These are phyloP conservation scores for Gnathochromis pfefferi DNA, from an alignment of 2,113 vertebrate species.

Conservation along the genomic window DNA sequence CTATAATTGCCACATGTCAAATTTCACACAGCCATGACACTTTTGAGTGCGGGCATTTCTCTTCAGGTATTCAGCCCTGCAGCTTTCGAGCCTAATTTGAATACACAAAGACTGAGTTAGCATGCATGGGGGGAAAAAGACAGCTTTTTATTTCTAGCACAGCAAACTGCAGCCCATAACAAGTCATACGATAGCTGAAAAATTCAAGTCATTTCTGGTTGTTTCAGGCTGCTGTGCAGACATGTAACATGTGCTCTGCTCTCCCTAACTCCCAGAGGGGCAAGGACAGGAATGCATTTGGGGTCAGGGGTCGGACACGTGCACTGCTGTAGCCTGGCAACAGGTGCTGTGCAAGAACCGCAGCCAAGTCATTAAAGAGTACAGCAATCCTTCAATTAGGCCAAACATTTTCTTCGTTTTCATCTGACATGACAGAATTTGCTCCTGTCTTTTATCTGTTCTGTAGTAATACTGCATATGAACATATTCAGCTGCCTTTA, in stretches of 20 bases:
- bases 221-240: constrained; percentile 21
- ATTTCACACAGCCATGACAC: constrained; percentile 43
- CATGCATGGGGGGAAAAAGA: not conserved
- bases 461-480: not conserved
- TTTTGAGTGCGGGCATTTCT: not conserved
- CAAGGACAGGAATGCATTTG: constrained; percentile 41
- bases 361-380: not conserved
- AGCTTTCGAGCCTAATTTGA: not conserved
- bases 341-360: constrained; percentile 43
- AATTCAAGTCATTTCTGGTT: not conserved
- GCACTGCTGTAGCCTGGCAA: constrained; percentile 49
- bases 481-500: not conserved
- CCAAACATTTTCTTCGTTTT: not conserved
- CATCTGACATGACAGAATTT: not conserved
- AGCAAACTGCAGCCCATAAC: not conserved
- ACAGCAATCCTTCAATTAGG: not conserved
- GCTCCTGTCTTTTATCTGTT: not conserved
- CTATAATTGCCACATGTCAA: constrained; percentile 18
- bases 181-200: not conserved
- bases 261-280: constrained; percentile 38
- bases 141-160: not conserved
- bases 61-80: not conserved
- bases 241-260: constrained; percentile 37
- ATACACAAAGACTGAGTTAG: not conserved
- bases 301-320: constrained; percentile 49